Base-by-base conservation (phyloP, 2,113 vertebrate species). In the Gasterosteus aculeatus region DNA sequence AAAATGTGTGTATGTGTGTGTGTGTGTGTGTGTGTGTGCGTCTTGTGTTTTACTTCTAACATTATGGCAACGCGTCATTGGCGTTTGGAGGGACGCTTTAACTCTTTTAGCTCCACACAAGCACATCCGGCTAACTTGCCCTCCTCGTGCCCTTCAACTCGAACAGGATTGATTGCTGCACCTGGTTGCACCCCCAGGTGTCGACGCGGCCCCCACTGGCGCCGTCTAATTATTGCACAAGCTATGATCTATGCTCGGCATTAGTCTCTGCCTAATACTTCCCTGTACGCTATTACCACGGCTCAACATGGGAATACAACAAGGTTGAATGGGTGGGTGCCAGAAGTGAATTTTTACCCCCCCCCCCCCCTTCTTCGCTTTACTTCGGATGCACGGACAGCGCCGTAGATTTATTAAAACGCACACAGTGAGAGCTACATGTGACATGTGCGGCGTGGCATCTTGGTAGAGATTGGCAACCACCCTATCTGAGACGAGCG, bases 201-300 rank as follows among this genome's bases (percentile, higher is more conserved):
- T 78, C 75, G 77, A 73, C 84, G 81, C 60, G 74, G 77, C 61
- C 75, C 78, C 81, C 19, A 31, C 57, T 66, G 86, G 67, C 65
- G 67, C 58, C 33, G 69, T 85, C 81, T 85, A 84, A 88, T 91
- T 88, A 83, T 47, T 83, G 75, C 72, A 81, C 73, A 79, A 67
- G 49, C 75, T 83, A 81, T 84, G 89, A 87, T 84, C 76, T 84
- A 75, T 82, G 67, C 72, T 63, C 75, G 75, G 60, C 80, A 84
- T 85, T 84, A 70, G 65, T 80, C 75, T 77, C 49, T 10, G 61
- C 46, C 67, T 64, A 63, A 81, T 76, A 46, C 44, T 10, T 69
- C 68, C 71, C 62, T 81, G 78, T 82, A 61, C 63, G 33, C 31
- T 78, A 71, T 79, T 78, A 72, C 38, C 63, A 18, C 42, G 35